phyloP scores from a whole-genome alignment of 2,888 invertebrate species.

The Nomada hirtipes region DNA sequence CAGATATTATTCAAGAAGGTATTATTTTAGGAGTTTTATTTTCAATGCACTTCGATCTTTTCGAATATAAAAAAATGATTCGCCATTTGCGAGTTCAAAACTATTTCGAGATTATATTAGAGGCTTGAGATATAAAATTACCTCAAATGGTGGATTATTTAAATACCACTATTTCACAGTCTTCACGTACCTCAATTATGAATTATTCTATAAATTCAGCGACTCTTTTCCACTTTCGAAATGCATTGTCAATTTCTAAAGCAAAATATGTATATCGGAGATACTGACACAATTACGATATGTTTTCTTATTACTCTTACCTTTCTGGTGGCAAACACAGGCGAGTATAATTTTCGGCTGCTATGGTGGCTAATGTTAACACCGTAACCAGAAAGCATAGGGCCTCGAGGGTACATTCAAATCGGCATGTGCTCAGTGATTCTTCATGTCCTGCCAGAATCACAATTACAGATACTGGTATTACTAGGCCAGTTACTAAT shows the following conservation, averaged over 20 bases:
- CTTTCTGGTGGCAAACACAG: slow-evolving; percentile 86
- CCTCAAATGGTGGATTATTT: too few species aligned
- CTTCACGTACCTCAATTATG: too few species aligned
- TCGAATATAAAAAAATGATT: not conserved
- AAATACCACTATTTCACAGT: too few species aligned
- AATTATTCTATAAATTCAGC: too few species aligned
- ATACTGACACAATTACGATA: too few species aligned
- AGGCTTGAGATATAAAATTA: too few species aligned
- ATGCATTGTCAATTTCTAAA: too few species aligned
- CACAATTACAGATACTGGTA: slow-evolving; percentile 89
- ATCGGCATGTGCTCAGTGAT: slow-evolving; percentile 87
- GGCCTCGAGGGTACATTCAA: slow-evolving; percentile 89
- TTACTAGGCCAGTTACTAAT: slow-evolving; percentile 88
- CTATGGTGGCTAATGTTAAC: slow-evolving; percentile 87
- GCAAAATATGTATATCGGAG: too few species aligned
- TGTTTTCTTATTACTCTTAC: slow-evolving; percentile 64
- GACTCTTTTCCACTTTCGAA: too few species aligned
- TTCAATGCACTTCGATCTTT: not conserved
- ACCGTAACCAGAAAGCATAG: slow-evolving; percentile 89
- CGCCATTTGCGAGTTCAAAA: too few species aligned
- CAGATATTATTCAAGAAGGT: slow-evolving; percentile 21
- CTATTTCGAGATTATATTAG: too few species aligned
- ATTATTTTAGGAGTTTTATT: slow-evolving; percentile 15
- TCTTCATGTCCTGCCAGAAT: slow-evolving; percentile 88
- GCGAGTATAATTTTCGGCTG: slow-evolving; percentile 88